Conservation (phyloP, 2,113 vertebrate species). For the Burhinus oedicnemus region DNA sequence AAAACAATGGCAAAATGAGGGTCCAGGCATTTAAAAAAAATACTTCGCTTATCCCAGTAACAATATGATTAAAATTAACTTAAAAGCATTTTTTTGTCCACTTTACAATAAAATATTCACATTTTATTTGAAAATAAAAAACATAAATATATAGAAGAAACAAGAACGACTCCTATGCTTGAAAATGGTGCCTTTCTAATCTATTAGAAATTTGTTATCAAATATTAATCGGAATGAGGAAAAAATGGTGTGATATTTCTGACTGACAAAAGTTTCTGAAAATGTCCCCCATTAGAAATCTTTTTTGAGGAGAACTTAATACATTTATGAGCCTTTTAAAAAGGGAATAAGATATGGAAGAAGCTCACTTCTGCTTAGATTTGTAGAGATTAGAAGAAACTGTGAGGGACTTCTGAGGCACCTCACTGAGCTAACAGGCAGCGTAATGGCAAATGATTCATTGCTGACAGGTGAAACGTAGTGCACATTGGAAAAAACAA, state of each 20-base stretch:
- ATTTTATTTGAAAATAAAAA: neutral
- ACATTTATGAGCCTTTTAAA: neutral
- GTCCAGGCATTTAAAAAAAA: neutral
- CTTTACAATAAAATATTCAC: neutral
- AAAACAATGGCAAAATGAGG: neutral
- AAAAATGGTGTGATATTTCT: neutral
- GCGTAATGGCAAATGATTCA: constrained; percentile 18
- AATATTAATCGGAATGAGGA: neutral
- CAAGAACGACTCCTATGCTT: neutral
- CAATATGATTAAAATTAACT: neutral
- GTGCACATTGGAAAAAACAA: neutral
- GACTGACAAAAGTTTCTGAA: neutral
- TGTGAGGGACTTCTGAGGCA: neutral
- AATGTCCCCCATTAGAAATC: neutral
- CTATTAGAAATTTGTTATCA: neutral
- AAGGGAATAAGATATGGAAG: neutral
- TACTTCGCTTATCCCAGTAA: neutral
- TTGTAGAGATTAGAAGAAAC: constrained; percentile 17
- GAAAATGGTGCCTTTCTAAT: neutral
- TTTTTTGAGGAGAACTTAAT: neutral
- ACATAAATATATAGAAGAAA: neutral
- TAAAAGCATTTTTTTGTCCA: neutral
- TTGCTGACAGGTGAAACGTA: constrained; percentile 34
- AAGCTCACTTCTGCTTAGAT: neutral
- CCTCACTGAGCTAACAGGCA: constrained; percentile 31